Conservation (phyloP, 1,140 invertebrate genomes). For the Lepidotrigona ventralis region DNA sequence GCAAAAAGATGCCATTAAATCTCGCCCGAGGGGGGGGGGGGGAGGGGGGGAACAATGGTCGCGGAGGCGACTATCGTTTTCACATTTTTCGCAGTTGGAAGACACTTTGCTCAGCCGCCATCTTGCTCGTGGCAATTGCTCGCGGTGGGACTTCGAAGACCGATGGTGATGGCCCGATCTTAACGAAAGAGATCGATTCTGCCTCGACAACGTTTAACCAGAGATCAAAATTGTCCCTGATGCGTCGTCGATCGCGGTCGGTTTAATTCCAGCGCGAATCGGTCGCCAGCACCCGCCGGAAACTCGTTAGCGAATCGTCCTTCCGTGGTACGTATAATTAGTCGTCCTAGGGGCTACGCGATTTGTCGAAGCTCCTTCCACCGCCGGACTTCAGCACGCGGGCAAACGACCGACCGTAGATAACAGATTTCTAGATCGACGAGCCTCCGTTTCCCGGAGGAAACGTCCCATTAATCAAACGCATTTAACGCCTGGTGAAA, state of each 20-base stretch:
- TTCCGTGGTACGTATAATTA: constrained; percentile 59
- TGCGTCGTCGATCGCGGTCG: constrained; percentile 31
- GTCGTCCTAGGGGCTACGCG: constrained; percentile 26
- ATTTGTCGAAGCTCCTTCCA: constrained; percentile 49
- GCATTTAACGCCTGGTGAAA: background rate
- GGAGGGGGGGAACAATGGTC: background rate
- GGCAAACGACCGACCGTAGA: constrained; percentile 2
- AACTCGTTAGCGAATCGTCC: constrained; percentile 60
- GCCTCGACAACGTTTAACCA: constrained; percentile 41
- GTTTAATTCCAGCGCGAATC: constrained; percentile 59
- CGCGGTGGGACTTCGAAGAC: background rate
- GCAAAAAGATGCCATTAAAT: background rate
- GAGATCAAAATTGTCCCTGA: constrained; percentile 41
- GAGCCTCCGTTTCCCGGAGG: background rate
- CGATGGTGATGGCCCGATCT: background rate
- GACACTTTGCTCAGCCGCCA: background rate
- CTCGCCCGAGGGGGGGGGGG: too few relatives aligned
- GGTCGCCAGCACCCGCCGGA: constrained; percentile 46
- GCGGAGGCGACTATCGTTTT: background rate
- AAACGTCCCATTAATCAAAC: constrained; percentile 21
- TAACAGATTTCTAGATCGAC: constrained; percentile 36
- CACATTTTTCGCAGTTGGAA: background rate
- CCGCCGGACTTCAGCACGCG: background rate
- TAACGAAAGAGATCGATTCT: constrained; percentile 44
- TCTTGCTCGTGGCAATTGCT: background rate